phyloP scores from a whole-genome alignment of 2,113 vertebrate genomes.

The Pachypanchax playfairii region DNA sequence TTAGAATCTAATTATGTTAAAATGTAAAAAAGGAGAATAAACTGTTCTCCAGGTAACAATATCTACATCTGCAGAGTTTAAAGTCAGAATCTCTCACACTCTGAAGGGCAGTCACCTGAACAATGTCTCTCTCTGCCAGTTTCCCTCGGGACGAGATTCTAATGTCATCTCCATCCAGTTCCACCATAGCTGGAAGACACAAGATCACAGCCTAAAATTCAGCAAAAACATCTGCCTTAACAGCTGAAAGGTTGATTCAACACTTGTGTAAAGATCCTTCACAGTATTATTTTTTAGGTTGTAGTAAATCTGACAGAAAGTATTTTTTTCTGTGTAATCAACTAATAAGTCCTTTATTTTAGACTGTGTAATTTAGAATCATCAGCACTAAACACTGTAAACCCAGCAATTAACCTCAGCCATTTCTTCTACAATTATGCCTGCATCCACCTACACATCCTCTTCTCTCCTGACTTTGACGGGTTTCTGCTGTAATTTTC shows the following conservation, averaged over 20 bases:
- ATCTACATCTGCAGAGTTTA: neutral
- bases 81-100: neutral
- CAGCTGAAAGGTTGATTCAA: neutral
- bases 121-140: slow-evolving; percentile 91
- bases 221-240: neutral
- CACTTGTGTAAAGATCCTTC: neutral
- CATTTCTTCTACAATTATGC: slow-evolving; percentile 49
- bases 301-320: neutral
- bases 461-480: slow-evolving; percentile 43
- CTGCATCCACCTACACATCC: slow-evolving; percentile 33
- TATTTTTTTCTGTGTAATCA: slow-evolving; percentile 46
- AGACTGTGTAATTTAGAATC: slow-evolving; percentile 50
- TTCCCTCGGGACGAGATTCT: slow-evolving; percentile 92
- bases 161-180: slow-evolving; percentile 92
- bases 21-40: neutral
- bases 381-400: slow-evolving; percentile 41
- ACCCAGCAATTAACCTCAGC: slow-evolving; percentile 65
- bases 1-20: neutral
- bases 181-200: slow-evolving; percentile 88
- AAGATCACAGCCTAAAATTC: slow-evolving; percentile 16
- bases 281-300: neutral
- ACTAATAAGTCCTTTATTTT: slow-evolving; percentile 44
- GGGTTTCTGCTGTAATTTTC: slow-evolving; percentile 46
- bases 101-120: slow-evolving; percentile 84
- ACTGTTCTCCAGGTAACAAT: too few species aligned